phyloP scores from a whole-genome alignment of 1,140 invertebrate genomes.

The Cyrtorhinus lividipennis region DNA sequence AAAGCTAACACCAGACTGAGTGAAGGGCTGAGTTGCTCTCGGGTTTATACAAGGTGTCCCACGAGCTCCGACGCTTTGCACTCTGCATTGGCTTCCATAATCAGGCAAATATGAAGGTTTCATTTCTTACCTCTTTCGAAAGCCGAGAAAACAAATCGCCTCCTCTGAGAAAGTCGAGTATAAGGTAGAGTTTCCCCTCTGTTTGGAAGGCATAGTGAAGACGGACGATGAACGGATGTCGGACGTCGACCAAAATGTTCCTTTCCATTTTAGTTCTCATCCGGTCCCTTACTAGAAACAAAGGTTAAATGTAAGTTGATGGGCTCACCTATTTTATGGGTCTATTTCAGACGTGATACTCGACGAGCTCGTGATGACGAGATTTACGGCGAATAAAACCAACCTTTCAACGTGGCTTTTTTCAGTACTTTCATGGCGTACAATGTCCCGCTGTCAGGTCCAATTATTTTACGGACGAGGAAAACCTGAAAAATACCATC shows the following conservation, averaged over 20 bases:
- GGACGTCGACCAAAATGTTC: constrained; percentile 89
- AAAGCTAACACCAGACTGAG: no score
- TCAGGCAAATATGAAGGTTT: not conserved
- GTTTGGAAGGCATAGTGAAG: constrained; percentile 99
- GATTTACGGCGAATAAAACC: no score
- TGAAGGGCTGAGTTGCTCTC: no score
- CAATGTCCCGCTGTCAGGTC: constrained; percentile 80
- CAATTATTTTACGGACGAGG: constrained; percentile 85
- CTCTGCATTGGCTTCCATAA: no score
- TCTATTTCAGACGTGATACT: no score
- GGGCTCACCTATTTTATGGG: no score
- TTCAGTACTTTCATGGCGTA: constrained; percentile 98
- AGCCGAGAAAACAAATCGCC: constrained; percentile 97
- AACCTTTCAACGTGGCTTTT: constrained; percentile 96
- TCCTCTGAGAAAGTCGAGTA: constrained; percentile 92
- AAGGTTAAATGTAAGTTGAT: constrained; percentile 3
- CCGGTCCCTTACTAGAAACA: constrained; percentile 70
- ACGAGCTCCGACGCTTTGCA: no score
- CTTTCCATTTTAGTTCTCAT: constrained; percentile 95
- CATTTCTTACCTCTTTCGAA: constrained; percentile 82
- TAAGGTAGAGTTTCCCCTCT: constrained; percentile 96
- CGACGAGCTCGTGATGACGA: no score
- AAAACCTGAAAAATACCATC: constrained; percentile 68
- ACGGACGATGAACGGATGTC: constrained; percentile 90
- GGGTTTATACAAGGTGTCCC: no score